A percentile compares a stretch with the other conserved stretches of the same genome.
Evolutionary conservation across 2,888 invertebrate species (phyloP).

Genomic region (Hyalella azteca): DNA sequence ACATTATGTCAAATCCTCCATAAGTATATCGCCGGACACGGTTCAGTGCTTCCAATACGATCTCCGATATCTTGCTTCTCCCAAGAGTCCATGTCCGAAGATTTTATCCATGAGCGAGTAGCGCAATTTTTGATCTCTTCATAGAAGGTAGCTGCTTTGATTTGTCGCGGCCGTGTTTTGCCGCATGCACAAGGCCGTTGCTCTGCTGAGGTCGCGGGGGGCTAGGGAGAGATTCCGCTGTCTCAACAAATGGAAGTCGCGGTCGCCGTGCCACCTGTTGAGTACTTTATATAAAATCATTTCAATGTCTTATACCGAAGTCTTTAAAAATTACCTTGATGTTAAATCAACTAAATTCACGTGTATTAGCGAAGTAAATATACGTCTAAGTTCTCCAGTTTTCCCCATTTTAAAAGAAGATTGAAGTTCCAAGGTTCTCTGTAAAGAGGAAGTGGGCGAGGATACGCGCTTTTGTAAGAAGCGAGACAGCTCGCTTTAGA

Average conservation of each 20-base stretch:
- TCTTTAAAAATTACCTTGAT: not conserved
- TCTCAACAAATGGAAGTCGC: slow-evolving; percentile 14
- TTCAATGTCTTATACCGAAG: not conserved
- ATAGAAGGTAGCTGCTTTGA: not conserved
- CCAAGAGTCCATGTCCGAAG: too few species aligned
- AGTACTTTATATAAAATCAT: not conserved
- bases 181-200: slow-evolving; percentile 25
- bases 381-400: not conserved
- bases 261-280: slow-evolving; percentile 20
- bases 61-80: too few species aligned
- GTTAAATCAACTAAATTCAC: not conserved
- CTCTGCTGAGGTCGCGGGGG: slow-evolving; percentile 20
- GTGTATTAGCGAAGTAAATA: not conserved
- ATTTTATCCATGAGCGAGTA: too few species aligned
- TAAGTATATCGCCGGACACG: too few species aligned
- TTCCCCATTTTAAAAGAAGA: not conserved
- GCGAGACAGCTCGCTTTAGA: slow-evolving; percentile 15
- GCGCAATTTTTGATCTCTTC: too few species aligned
- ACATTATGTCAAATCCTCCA: too few species aligned
- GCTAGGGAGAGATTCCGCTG: not conserved
- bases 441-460: slow-evolving; percentile 20
- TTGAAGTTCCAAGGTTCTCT: not conserved
- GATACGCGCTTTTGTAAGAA: not conserved
- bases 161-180: slow-evolving; percentile 18
- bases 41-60: too few species aligned